These are phyloP conservation scores for Naja naja DNA, from an alignment of 2,113 vertebrate species.

Conservation along the genomic window DNA sequence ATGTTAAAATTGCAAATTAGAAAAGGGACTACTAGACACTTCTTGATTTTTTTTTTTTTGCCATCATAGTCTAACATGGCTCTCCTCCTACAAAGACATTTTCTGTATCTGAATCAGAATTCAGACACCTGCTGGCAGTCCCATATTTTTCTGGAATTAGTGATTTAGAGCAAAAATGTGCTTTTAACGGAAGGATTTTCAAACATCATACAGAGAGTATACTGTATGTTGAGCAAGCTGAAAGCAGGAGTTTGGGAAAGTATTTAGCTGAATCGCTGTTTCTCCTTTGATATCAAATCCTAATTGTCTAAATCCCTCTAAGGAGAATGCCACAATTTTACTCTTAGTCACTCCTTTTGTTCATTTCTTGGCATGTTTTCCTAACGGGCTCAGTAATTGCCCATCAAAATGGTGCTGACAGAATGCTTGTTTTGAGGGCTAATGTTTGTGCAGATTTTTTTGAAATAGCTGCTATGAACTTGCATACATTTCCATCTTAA, in stretches of 20 bases:
- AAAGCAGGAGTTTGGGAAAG: not conserved
- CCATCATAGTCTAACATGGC: not conserved
- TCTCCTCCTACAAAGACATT: not conserved
- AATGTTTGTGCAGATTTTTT: not conserved
- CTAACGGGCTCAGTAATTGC: not conserved
- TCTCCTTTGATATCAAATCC: not conserved
- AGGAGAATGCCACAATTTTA: not conserved
- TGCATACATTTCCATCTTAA: slow-evolving; percentile 3
- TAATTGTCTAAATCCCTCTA: not conserved
- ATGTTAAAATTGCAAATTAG: not conserved
- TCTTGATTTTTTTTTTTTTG: not conserved
- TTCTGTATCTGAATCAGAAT: not conserved
- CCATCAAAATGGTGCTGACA: not conserved
- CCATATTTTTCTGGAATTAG: not conserved
- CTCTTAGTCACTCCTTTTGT: not conserved
- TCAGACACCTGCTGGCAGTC: not conserved
- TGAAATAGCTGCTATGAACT: not conserved
- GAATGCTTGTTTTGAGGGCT: not conserved
- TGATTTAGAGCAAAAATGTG: not conserved
- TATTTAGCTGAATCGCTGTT: not conserved
- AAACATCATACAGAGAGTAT: not conserved
- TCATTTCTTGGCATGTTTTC: not conserved
- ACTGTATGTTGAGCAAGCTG: not conserved
- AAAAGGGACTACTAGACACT: not conserved
- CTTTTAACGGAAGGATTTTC: not conserved